Conservation (phyloP, 2,113 vertebrate genomes). For the Campylomormyrus numenius region DNA sequence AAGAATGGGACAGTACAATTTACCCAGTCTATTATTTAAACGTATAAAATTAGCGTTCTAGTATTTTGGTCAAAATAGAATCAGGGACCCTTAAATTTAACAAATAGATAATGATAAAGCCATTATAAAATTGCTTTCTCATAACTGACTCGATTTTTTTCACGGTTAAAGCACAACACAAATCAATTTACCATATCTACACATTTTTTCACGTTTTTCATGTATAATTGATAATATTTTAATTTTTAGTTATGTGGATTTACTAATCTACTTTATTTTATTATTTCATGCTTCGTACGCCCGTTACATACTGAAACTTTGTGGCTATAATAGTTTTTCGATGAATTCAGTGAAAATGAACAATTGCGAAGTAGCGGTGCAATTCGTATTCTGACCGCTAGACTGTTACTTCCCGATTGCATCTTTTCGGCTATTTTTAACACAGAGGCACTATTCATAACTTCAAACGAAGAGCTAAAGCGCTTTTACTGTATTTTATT, state of each 20-base stretch:
- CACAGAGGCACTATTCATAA: slow-evolving; percentile 37
- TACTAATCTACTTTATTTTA: not conserved
- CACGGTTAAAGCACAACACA: not conserved
- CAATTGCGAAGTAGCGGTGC: slow-evolving; percentile 24
- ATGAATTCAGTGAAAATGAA: slow-evolving; percentile 22
- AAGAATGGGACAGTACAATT: not conserved
- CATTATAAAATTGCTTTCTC: not conserved
- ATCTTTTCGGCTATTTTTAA: slow-evolving; percentile 29
- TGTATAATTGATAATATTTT: not conserved
- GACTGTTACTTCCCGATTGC: not conserved
- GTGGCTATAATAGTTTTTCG: not conserved
- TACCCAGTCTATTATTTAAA: not conserved
- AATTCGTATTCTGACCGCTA: slow-evolving; percentile 30
- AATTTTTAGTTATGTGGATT: not conserved
- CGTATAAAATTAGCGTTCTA: not conserved
- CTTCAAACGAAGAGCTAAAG: not conserved
- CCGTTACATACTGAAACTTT: not conserved
- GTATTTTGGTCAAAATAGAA: not conserved
- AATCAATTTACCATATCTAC: not conserved
- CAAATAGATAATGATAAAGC: not conserved
- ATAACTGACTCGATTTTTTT: not conserved
- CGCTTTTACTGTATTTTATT: not conserved
- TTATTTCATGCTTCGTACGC: not conserved
- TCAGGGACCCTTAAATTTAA: not conserved
- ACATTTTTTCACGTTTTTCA: not conserved